Base-by-base conservation (phyloP, 1,140 invertebrate species). In the Brachionus sp. region DNA sequence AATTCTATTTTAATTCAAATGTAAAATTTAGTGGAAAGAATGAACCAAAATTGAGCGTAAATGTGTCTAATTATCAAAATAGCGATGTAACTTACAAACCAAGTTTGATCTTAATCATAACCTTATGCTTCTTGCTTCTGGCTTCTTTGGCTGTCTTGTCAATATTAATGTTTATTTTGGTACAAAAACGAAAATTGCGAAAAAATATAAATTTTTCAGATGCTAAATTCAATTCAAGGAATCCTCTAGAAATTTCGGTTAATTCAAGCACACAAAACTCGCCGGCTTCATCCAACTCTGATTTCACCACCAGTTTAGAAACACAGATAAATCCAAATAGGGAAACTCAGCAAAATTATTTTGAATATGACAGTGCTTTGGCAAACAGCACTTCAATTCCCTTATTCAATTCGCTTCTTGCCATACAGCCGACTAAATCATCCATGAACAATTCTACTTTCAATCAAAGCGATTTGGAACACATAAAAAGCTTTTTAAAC, bases 181-280 rank as follows among this genome's bases (percentile, higher is more conserved):
- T 73, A 5, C 37, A 9, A 42, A 73, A 73, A 35, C 19, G 68
- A 39, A 73, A 42, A 7, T 7, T 2, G 0, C 33, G 3, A 19
- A 16, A 16, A 13, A 73, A 39, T 16, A n/a, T 29, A 25, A 46
- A 75, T n/a, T 46, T 75, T 33, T n/a, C n/a, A 0, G 10, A 75
- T 19, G 46, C 70, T 13, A 75, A 75, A 75, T 75, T 75, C 12
- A 75, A 75, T 29, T 75, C 70, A 16, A 75, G 70, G 13, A 75
- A 75, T 46, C 70, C 70, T 5, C 33, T 75, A 2, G 70, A 75
- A 75, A 75, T 75, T 25, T 75, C 70, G 12, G 70, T 75, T 25
- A 75, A 75, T 75, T 46, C 70, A 25, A 46, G 68, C 7, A 23
- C 33, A 10, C 33, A 75, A 50, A 75, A 75, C 25, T 75, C 70